phyloP scores from a whole-genome alignment of 1,140 invertebrate species.

The Lethrus apterus region DNA sequence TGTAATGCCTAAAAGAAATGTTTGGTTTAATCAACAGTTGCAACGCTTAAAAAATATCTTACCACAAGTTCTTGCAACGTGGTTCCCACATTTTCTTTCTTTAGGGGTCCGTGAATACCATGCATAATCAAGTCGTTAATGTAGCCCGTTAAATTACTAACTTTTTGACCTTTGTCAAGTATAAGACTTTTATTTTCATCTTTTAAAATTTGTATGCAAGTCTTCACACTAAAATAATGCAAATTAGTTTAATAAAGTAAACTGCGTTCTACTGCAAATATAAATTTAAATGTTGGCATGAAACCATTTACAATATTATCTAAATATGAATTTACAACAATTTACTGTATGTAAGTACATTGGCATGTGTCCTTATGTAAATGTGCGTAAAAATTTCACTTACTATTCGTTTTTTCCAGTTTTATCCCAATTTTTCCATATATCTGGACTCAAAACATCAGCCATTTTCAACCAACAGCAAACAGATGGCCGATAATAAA shows the following conservation, averaged over 20 bases:
- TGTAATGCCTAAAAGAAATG: constrained; percentile 52
- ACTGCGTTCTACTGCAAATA: no score
- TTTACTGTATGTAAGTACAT: no score
- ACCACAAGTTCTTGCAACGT: constrained; percentile 62
- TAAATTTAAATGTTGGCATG: no score
- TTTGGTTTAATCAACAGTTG: neutral
- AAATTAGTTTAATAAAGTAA: constrained; percentile 21
- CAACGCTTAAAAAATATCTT: constrained; percentile 39
- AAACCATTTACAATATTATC: no score
- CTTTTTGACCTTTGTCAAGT: constrained; percentile 46
- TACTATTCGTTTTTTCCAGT: constrained; percentile 58
- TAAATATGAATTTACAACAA: constrained; percentile 12
- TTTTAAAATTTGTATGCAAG: constrained; percentile 46
- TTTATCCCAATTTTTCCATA: constrained; percentile 62
- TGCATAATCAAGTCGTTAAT: constrained; percentile 59
- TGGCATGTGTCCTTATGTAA: no score
- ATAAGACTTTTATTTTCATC: constrained; percentile 47
- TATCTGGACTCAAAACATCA: constrained; percentile 44
- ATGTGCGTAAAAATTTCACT: constrained; percentile 38
- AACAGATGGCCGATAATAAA: constrained; percentile 6
- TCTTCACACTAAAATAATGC: constrained; percentile 45
- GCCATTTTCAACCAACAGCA: constrained; percentile 39
- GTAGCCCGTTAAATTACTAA: constrained; percentile 46
- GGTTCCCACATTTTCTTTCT: constrained; percentile 61
- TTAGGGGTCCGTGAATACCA: constrained; percentile 59